Evolutionary conservation across 2,113 vertebrate species (phyloP).

Genomic region (Tichodroma muraria): DNA sequence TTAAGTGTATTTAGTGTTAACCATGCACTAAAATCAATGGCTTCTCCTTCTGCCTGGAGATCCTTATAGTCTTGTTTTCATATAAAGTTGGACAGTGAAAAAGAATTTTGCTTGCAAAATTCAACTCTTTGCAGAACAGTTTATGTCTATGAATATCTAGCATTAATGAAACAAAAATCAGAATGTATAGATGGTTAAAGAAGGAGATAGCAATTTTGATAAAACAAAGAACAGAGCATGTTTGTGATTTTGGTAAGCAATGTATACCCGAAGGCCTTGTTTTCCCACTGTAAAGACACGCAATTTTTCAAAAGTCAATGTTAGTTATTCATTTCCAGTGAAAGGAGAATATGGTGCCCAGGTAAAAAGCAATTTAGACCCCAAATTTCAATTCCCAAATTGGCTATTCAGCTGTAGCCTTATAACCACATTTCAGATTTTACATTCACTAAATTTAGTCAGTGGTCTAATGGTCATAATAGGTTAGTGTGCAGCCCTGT

Average conservation of each 20-base stretch:
- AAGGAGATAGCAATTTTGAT: background rate
- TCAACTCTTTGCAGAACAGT: background rate
- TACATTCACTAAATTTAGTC: background rate
- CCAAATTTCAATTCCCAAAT: background rate
- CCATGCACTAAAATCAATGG: background rate
- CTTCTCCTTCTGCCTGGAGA: background rate
- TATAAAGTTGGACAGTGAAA: background rate
- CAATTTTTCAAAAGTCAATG: background rate
- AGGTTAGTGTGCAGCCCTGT: background rate
- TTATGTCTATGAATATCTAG: background rate
- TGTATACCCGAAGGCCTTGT: background rate
- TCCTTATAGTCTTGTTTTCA: background rate
- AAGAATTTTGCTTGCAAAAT: background rate
- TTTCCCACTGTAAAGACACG: background rate
- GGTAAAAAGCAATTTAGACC: background rate
- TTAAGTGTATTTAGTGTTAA: background rate
- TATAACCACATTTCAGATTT: background rate
- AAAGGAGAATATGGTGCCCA: background rate
- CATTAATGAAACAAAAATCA: background rate
- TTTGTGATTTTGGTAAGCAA: background rate
- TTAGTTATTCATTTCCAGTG: background rate
- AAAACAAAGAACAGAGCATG: background rate
- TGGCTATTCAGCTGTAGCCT: background rate
- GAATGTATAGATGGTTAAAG: background rate
- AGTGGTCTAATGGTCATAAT: background rate